Conservation (phyloP, 2,113 vertebrate species). For the Sorex araneus region DNA sequence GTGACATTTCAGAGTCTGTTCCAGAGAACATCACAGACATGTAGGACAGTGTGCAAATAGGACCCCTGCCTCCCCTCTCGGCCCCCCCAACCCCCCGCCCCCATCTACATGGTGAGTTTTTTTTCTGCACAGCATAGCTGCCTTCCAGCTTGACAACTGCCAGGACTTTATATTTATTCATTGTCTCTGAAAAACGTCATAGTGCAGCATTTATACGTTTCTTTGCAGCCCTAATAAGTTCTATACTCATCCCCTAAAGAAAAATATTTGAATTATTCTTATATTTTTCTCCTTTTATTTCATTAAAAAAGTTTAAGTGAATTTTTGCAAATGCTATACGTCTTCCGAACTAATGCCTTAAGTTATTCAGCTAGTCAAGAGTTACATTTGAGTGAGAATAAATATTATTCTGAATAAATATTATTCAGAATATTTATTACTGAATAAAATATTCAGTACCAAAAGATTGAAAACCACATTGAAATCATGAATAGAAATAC, state of each 20-base stretch:
- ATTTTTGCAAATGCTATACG: no score
- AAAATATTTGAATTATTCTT: background rate
- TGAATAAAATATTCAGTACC: background rate
- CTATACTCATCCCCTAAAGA: background rate
- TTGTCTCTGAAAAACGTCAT: background rate
- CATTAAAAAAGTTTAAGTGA: conserved; percentile 41
- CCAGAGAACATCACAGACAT: background rate
- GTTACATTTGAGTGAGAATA: no score
- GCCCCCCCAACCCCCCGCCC: no score
- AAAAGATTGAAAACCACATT: background rate
- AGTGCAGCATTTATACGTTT: background rate
- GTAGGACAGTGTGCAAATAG: background rate
- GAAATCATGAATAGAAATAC: background rate
- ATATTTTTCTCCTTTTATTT: conserved; percentile 44
- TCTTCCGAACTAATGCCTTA: no score
- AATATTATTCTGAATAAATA: no score
- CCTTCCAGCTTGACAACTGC: background rate
- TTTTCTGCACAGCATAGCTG: background rate
- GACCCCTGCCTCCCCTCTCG: no score
- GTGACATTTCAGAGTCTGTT: conserved; percentile 10
- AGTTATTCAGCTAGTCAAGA: no score
- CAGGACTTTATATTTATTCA: background rate
- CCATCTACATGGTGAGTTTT: no score
- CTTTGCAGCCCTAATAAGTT: conserved; percentile 3
- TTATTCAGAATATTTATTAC: no score